Conservation (phyloP, 2,113 vertebrate species). For the Fregetta grallaria region DNA sequence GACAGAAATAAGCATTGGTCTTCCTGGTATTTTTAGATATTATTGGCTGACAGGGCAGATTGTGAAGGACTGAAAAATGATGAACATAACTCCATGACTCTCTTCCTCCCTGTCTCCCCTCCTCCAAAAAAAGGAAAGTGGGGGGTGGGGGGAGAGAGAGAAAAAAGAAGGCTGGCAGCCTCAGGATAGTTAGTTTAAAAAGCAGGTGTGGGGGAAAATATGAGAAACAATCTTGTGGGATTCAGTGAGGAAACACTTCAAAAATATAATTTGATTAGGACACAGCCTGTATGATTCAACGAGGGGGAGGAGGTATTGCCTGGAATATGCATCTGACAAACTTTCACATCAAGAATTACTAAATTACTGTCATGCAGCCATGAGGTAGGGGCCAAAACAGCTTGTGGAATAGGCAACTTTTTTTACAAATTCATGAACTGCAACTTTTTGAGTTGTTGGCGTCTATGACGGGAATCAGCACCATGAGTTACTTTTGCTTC, state of each 20-base stretch:
- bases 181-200: constrained; percentile 43
- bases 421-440: background rate
- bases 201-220: constrained; percentile 64
- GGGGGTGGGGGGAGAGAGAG: background rate
- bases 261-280: constrained; percentile 79
- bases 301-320: constrained; percentile 78
- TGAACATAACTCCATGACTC: constrained; percentile 37
- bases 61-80: constrained; percentile 59
- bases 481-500: background rate
- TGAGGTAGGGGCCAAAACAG: constrained; percentile 61
- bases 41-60: constrained; percentile 61
- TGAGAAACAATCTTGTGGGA: constrained; percentile 72
- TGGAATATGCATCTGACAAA: constrained; percentile 75
- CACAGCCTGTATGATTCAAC: constrained; percentile 76
- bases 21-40: constrained; percentile 63
- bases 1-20: constrained; percentile 1
- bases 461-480: background rate
- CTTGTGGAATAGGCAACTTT: background rate
- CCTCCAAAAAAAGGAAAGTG: background rate
- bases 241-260: constrained; percentile 78
- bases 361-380: constrained; percentile 67
- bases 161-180: constrained; percentile 40
- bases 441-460: constrained; percentile 26
- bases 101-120: background rate
- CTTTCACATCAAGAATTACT: constrained; percentile 69